Evolutionary conservation across 2,888 invertebrate genomes (phyloP).

Genomic region (Rotaria magnacalcarata): DNA sequence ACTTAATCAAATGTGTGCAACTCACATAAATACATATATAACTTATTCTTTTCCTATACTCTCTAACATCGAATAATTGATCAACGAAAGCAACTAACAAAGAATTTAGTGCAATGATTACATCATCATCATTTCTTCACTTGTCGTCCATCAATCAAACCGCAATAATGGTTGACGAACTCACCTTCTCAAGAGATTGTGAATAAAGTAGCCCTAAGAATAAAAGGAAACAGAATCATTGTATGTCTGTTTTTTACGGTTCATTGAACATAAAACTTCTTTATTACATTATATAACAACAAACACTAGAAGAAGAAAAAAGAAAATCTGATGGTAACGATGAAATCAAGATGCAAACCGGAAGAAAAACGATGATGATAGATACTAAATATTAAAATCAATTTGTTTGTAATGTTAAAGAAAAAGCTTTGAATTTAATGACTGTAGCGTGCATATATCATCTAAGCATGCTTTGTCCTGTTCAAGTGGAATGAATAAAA

Average conservation of each 20-base stretch:
- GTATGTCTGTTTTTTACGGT: neutral
- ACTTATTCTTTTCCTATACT: neutral
- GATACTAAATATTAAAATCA: neutral
- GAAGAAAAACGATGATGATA: neutral
- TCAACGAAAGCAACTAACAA: neutral
- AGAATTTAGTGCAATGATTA: neutral
- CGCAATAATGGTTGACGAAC: neutral
- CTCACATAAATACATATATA: slow-evolving; percentile 3
- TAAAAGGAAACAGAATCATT: neutral
- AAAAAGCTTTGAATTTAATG: neutral
- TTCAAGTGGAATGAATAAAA: slow-evolving; percentile 9
- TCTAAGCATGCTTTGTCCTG: neutral
- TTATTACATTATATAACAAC: neutral
- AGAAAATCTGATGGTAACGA: neutral
- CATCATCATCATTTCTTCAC: neutral
- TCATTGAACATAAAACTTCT: neutral
- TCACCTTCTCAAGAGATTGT: slow-evolving; percentile 18
- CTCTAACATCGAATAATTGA: neutral
- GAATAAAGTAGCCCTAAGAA: neutral
- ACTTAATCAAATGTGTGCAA: slow-evolving; percentile 22
- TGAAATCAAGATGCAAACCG: neutral
- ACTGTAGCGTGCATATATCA: neutral
- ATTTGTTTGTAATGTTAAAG: neutral
- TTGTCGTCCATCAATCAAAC: neutral
- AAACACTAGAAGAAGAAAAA: neutral